Base-by-base conservation (phyloP, 1,140 invertebrate species). In the Calephelis virginiensis region DNA sequence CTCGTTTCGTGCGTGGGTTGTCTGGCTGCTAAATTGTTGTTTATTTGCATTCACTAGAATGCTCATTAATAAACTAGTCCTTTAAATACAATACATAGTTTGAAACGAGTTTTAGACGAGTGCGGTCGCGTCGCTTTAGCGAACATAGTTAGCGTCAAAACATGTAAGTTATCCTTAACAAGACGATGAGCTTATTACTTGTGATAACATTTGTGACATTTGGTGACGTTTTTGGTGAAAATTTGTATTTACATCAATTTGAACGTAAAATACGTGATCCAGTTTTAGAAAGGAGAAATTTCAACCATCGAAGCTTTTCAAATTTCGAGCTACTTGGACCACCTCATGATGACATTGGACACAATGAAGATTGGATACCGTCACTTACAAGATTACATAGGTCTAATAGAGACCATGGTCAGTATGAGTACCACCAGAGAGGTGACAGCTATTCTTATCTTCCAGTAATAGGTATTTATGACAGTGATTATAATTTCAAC, bases 11-110 rank as follows among this genome's bases (percentile, higher is more conserved):
- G 53, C 53, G 28, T 56, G 28, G 28, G 53, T 56, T 43, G 53
- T 56, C 13, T 17, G 17, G 12, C 28, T 37, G 17, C 53, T 17
- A 56, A 56, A 56, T 37, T 28, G 12, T 56, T 50, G 53, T 59
- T 59, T 59, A 59, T 59, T 59, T 56, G 53, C 53, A 59, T 59
- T 59, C 56, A 40, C 56, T 59, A 59, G 56, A 59, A 59, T 12
- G 56, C 38, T n/a, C 37, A 59, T 56, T 56, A 56, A 37, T 8
- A 59, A 59, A 59, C 56, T 59, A 59, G 56, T 59, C 37, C 37
- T 59, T 59, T 40, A 59, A 59, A 40, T 28, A 28, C 28, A 28
- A 28, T 28, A 28, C 2, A 28, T 59, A 59, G 56, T 59, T 59
- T 8, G 56, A 59, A 59, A 59, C 56, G 56, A 10, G 56, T 59